Conservation (phyloP, 2,113 vertebrate species). For the Danionella cerebrum region DNA sequence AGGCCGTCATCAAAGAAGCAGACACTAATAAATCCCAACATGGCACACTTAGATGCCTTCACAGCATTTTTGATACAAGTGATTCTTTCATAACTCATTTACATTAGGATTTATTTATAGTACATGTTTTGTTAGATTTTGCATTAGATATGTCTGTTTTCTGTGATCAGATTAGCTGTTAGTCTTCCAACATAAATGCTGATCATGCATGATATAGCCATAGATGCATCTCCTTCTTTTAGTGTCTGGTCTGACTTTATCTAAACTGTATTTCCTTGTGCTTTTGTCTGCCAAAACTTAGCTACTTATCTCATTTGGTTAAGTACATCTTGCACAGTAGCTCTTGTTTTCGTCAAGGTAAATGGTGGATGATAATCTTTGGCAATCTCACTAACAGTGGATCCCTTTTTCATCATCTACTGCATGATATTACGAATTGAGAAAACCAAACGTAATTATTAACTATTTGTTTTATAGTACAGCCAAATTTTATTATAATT, state of each 20-base stretch:
- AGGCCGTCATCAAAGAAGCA: conserved; percentile 14
- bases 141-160: background rate
- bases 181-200: background rate
- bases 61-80: background rate
- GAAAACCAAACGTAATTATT: too few relatives aligned
- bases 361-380: conserved; percentile 1
- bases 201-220: background rate
- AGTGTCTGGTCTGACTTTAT: background rate
- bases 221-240: background rate
- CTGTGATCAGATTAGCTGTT: background rate
- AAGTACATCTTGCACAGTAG: background rate
- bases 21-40: conserved; percentile 23
- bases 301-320: conserved; percentile 25
- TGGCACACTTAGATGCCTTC: conserved; percentile 2
- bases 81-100: background rate
- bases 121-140: background rate
- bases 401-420: background rate
- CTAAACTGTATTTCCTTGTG: background rate
- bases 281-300: background rate
- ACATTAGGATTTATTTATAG: background rate
- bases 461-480: too few relatives aligned
- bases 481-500: too few relatives aligned
- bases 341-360: background rate
- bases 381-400: background rate
- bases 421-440: too few relatives aligned